Percentiles rank a stretch among this genome's conserved stretches.
Evolutionary conservation across 2,888 invertebrate species (phyloP).

Genomic region (Cryptocephalus primarius): DNA sequence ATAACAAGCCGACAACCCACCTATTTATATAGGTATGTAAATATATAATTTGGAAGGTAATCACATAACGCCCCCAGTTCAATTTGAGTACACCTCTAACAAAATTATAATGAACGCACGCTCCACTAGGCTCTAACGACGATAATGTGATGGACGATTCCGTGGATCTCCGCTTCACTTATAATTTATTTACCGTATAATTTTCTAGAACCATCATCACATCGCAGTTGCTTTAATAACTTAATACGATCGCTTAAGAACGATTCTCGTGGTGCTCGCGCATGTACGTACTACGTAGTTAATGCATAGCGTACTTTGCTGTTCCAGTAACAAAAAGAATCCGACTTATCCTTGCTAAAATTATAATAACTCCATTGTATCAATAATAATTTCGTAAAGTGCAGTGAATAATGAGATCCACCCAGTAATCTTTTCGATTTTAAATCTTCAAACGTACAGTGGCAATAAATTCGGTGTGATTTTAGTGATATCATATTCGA

Average conservation of each 20-base stretch:
- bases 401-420: too few species aligned
- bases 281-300: too few species aligned
- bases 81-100: constrained; percentile 18
- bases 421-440: too few species aligned
- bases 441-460: too few species aligned
- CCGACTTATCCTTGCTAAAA: too few species aligned
- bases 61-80: constrained; percentile 23
- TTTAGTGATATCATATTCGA: too few species aligned
- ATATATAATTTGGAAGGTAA: constrained; percentile 22
- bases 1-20: constrained; percentile 15
- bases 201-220: constrained; percentile 31
- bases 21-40: constrained; percentile 22
- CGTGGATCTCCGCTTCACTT: constrained; percentile 8
- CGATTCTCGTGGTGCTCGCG: not conserved
- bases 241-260: constrained; percentile 28
- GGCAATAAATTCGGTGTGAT: too few species aligned
- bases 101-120: constrained; percentile 24
- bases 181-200: constrained; percentile 24
- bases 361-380: too few species aligned
- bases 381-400: too few species aligned
- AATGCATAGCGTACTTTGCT: too few species aligned
- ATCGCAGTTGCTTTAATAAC: constrained; percentile 31
- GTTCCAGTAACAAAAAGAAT: too few species aligned
- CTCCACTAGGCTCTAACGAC: constrained; percentile 23
- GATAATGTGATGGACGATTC: constrained; percentile 17